Evolutionary conservation across 2,797 vertebrate genomes (phyloP), one percentile per base, ranked within the genome.

Genomic region (Neoniphon sammara): DNA sequence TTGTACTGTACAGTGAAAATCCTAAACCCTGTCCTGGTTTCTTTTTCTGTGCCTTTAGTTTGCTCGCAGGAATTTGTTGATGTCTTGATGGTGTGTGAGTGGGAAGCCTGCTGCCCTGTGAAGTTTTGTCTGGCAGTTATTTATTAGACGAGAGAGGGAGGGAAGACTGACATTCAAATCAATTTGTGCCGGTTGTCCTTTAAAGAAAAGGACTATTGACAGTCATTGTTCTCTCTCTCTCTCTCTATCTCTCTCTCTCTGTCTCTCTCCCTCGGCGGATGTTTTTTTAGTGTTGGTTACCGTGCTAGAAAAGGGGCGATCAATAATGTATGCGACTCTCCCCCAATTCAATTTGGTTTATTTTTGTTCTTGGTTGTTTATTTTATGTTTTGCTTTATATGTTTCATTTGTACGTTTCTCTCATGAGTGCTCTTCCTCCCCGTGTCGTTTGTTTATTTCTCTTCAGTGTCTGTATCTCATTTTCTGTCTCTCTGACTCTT

Each of bases 131-230:
- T 73, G 17, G 18, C 64, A 74, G 58, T 65, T 84, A 69, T 87
- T 87, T 77, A 64, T 80, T 65, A 49, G 78, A 31, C 60, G n/a
- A 69, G 52, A 63, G 52, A 61, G 50, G 56, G 52, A 61, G 50
- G 56, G 27, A 44, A 36, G 57, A 70, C 54, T 0, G 0, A 15
- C 70, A 66, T 82, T 76, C 75, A 80, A 81, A 88, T 83, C 55
- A 58, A 84, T 88, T 74, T 67, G 73, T 77, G 47, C 57, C 39
- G n/a, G 61, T 78, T 77, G 67, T 83, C 82, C 66, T 66, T 58
- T 70, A 73, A 65, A 84, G 71, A 81, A 77, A 80, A 78, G 69
- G 55, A 81, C 75, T 81, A 78, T 78, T 73, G 76, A 79, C 69
- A 58, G 52, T 18, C 10, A 5, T 34, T 34, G 5, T 8, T 34